These are phyloP conservation scores for Drosophila pruinosa DNA, from an alignment of 1,140 invertebrate species.

Conservation along the genomic window DNA sequence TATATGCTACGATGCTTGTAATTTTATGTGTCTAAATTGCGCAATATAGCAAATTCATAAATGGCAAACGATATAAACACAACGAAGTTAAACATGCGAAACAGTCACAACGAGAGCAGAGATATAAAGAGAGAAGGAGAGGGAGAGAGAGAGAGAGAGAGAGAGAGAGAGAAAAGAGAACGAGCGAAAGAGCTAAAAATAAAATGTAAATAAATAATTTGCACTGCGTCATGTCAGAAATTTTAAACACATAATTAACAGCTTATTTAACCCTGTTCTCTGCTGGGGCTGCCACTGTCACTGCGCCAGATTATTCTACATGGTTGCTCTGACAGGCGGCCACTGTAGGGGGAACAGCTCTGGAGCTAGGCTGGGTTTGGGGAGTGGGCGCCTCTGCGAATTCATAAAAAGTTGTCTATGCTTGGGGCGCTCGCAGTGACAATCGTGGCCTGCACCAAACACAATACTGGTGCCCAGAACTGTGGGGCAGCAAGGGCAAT, in stretches of 20 bases:
- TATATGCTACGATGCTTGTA: background rate
- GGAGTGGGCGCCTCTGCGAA: slow-evolving; percentile 50
- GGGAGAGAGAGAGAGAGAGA: background rate
- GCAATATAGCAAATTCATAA: slow-evolving; percentile 65
- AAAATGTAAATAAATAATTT: slow-evolving; percentile 80
- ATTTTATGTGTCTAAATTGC: slow-evolving; percentile 61
- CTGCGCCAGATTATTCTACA: slow-evolving; percentile 63
- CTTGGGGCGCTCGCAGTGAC: slow-evolving; percentile 76
- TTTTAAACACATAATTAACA: slow-evolving; percentile 82
- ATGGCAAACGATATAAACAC: slow-evolving; percentile 42
- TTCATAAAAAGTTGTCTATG: slow-evolving; percentile 79
- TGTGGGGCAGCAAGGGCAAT: slow-evolving; percentile 66
- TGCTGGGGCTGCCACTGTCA: slow-evolving; percentile 15
- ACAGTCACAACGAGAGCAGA: background rate
- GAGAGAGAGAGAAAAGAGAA: background rate
- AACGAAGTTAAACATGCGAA: slow-evolving; percentile 4
- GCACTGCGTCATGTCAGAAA: slow-evolving; percentile 79
- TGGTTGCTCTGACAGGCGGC: slow-evolving; percentile 23
- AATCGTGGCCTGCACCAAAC: slow-evolving; percentile 70
- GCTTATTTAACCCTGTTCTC: slow-evolving; percentile 77
- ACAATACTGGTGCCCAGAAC: slow-evolving; percentile 50
- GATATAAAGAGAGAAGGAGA: background rate
- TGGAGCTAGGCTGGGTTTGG: background rate
- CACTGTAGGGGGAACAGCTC: background rate
- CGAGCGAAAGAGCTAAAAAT: slow-evolving; percentile 63